Evolutionary conservation across 2,113 vertebrate species (phyloP), one percentile per base, ranked within the genome.

Genomic region (Triplophysa siluroides): DNA sequence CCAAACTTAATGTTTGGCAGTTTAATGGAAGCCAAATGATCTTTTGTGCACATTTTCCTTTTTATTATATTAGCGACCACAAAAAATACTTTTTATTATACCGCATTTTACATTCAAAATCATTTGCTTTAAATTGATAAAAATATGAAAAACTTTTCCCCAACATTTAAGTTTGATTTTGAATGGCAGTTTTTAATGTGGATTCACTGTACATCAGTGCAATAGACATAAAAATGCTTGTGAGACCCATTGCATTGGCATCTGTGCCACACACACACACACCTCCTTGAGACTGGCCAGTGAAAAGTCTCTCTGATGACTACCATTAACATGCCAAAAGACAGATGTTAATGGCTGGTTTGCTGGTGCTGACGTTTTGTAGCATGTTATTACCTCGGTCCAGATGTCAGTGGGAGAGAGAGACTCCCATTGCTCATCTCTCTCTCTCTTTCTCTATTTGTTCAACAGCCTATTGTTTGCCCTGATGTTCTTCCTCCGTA

Each of bases 301-400:
- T 85, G 87, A 90, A 80, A 84, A 77, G 54, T 73, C 83, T 43
- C 84, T 81, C 76, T 84, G 88, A 92, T 91, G 88, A 92, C 91
- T 90, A 87, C 85, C 88, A 92, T 93, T 93, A 92, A 86, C 84
- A 87, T 85, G 91, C 88, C 89, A 90, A 88, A 86, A 87, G 87
- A 90, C 81, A 86, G 85, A 87, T 89, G 89, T 88, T 93, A 92
- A 93, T 92, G 86, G 86, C 86, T 86, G 89, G 87, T 91, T 91
- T 92, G 88, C 86, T 84, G 83, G 80, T 83, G 84, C 87, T 91
- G 89, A 83, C 87, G 87, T 92, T 92, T 88, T 87, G 87, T 85
- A 92, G 82, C 69, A 12, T 93, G 89, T 91, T 91, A 93, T 93
- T 92, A 92, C 88, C 58, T 78, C 84, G 81, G 88, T 90, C 91